phyloP scores from a whole-genome alignment of 2,888 invertebrate genomes.

The Drosophila crucigera region DNA sequence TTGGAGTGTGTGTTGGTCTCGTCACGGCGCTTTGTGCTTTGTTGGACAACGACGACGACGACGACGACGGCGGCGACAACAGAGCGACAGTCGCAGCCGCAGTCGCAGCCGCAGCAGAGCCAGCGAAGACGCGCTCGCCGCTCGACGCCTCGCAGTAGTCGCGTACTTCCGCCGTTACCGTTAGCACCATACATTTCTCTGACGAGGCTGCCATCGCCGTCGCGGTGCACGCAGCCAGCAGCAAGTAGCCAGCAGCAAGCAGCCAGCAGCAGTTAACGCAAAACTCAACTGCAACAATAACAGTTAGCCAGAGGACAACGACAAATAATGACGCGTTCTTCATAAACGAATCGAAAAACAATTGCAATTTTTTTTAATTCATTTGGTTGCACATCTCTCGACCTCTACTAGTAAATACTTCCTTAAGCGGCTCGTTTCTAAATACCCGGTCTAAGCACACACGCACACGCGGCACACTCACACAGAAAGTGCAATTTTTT shows the following conservation, averaged over 20 bases:
- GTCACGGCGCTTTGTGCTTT: slow-evolving; percentile 72
- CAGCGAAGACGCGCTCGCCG: slow-evolving; percentile 79
- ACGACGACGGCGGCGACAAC: slow-evolving; percentile 44
- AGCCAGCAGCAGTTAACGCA: slow-evolving; percentile 32
- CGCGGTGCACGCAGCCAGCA: slow-evolving; percentile 71
- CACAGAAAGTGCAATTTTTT: slow-evolving; percentile 47
- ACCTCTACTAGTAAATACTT: slow-evolving; percentile 16
- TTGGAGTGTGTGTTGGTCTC: slow-evolving; percentile 49
- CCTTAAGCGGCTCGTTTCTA: slow-evolving; percentile 3
- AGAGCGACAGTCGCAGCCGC: slow-evolving; percentile 59
- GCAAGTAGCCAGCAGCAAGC: slow-evolving; percentile 36
- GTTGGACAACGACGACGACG: slow-evolving; percentile 53
- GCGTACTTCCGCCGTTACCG: slow-evolving; percentile 80
- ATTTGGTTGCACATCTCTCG: slow-evolving; percentile 38
- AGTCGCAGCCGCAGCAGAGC: slow-evolving; percentile 54
- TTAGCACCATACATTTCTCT: slow-evolving; percentile 74
- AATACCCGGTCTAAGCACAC: slow-evolving; percentile 16
- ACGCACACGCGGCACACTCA: slow-evolving; percentile 4
- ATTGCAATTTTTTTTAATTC: slow-evolving; percentile 12
- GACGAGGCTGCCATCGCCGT: slow-evolving; percentile 72
- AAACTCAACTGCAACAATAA: slow-evolving; percentile 49
- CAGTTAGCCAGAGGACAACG: slow-evolving; percentile 58
- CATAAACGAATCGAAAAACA: slow-evolving; percentile 7
- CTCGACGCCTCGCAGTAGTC: slow-evolving; percentile 76
- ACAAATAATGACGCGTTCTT: slow-evolving; percentile 54